Conservation (phyloP, 2,113 vertebrate species). For the Catharus bicknelli region DNA sequence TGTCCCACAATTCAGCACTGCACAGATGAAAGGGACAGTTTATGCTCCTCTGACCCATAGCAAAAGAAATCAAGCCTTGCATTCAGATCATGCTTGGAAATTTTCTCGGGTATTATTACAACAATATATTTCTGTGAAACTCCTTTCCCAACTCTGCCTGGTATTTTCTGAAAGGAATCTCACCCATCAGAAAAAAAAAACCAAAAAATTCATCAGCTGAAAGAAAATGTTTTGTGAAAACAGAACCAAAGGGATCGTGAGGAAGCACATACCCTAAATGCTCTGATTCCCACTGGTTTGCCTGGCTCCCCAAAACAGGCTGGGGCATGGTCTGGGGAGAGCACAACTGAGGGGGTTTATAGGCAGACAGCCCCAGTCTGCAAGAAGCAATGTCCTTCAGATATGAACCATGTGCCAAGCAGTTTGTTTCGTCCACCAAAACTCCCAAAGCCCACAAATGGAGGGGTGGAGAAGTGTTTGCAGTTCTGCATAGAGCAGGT, state of each 20-base stretch:
- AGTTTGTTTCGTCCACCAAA: not conserved
- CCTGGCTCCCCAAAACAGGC: not conserved
- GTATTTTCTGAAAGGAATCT: constrained; percentile 30
- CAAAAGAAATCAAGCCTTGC: constrained; percentile 42
- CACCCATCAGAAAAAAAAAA: not conserved
- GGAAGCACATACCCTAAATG: not conserved
- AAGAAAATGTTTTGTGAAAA: not conserved
- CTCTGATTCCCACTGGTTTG: not conserved
- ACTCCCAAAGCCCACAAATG: rapidly evolving
- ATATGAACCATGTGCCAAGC: rapidly evolving
- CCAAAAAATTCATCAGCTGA: not conserved
- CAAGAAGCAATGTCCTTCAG: rapidly evolving
- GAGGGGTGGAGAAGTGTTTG: not conserved
- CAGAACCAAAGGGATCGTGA: not conserved
- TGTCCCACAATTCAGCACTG: constrained; percentile 1
- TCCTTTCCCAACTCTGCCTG: not conserved
- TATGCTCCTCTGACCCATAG: constrained; percentile 9
- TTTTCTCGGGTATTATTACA: constrained; percentile 27
- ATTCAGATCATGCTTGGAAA: constrained; percentile 50
- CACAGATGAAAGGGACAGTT: constrained; percentile 21
- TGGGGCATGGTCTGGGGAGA: rapidly evolving
- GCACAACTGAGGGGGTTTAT: rapidly evolving
- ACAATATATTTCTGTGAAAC: constrained; percentile 9
- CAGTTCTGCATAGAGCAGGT: not conserved
- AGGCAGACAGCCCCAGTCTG: not conserved